These are phyloP conservation scores for Notothenia rossii DNA, from an alignment of 2,113 vertebrate species.

Conservation along the genomic window DNA sequence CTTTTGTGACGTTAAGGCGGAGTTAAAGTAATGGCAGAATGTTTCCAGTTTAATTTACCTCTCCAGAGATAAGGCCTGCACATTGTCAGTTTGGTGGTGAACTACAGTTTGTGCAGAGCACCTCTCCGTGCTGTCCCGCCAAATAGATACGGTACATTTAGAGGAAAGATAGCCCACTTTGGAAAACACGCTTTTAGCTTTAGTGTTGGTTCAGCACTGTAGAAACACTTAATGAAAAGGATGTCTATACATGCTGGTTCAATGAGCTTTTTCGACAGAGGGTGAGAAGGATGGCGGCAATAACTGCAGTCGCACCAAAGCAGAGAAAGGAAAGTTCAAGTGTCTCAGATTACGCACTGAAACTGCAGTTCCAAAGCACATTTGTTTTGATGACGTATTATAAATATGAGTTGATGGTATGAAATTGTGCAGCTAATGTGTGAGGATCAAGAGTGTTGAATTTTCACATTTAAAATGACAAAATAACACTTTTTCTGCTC, in stretches of 20 bases:
- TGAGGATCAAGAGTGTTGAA: not conserved
- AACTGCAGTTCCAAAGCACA: not conserved
- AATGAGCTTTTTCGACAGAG: conserved; percentile 7
- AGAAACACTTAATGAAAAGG: conserved; percentile 31
- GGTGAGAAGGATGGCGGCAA: conserved; percentile 15
- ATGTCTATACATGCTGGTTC: conserved; percentile 28
- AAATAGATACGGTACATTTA: conserved; percentile 42
- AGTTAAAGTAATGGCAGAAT: conserved; percentile 28
- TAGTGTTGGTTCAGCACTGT: conserved; percentile 2
- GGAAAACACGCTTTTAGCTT: conserved; percentile 5
- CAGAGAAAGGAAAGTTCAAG: not conserved
- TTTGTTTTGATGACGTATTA: conserved; percentile 6
- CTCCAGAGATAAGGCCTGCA: conserved; percentile 41
- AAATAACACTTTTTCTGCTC: conserved; percentile 17
- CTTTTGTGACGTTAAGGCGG: conserved; percentile 7
- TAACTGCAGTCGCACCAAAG: conserved; percentile 23
- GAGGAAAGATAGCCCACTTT: conserved; percentile 20
- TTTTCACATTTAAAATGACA: not conserved
- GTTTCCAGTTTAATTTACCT: conserved; percentile 42
- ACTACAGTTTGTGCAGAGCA: conserved; percentile 13
- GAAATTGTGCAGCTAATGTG: conserved; percentile 6
- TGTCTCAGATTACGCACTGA: not conserved
- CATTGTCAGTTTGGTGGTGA: not conserved
- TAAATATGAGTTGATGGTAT: not conserved
- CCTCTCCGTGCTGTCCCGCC: conserved; percentile 2